A percentile compares a stretch with the other conserved stretches of the same genome.
phyloP scores from a whole-genome alignment of 2,888 invertebrate species.

The Leptinotarsa haldemani region DNA sequence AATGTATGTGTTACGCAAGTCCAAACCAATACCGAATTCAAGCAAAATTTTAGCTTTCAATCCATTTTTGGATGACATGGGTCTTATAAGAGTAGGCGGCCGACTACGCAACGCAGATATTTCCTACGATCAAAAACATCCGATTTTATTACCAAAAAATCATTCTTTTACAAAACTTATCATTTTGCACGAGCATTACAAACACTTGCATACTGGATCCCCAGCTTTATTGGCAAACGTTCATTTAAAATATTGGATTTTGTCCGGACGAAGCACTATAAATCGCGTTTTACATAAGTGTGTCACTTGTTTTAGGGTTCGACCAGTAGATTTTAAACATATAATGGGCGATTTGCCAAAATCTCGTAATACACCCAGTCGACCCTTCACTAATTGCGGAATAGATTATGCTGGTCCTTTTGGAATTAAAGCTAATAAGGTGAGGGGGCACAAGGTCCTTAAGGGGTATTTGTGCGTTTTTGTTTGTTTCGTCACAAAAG shows the following conservation, averaged over 20 bases:
- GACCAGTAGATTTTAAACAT: slow-evolving; percentile 3
- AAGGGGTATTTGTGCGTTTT: slow-evolving; percentile 24
- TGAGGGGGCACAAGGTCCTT: slow-evolving; percentile 10
- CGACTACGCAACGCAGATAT: slow-evolving; percentile 5
- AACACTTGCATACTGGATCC: slow-evolving; percentile 24
- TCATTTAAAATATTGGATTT: slow-evolving; percentile 11
- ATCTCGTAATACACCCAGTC: slow-evolving; percentile 16
- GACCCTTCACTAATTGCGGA: slow-evolving; percentile 10
- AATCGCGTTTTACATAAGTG: neutral
- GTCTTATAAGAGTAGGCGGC: slow-evolving; percentile 9
- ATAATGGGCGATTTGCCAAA: slow-evolving; percentile 20
- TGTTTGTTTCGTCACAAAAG: slow-evolving; percentile 31
- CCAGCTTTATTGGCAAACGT: slow-evolving; percentile 20
- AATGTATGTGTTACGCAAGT: slow-evolving; percentile 19
- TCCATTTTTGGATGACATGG: slow-evolving; percentile 21
- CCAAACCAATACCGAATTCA: neutral
- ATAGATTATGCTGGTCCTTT: slow-evolving; percentile 16
- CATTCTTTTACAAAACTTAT: slow-evolving; percentile 22
- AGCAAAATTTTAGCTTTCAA: slow-evolving; percentile 20
- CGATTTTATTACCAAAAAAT: slow-evolving; percentile 24
- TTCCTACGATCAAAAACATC: slow-evolving; percentile 4
- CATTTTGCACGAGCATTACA: slow-evolving; percentile 20
- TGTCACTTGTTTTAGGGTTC: slow-evolving; percentile 3
- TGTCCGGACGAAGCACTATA: slow-evolving; percentile 11
- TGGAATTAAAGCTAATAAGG: slow-evolving; percentile 11